A percentile compares a stretch with the other conserved stretches of the same genome.
Conservation (phyloP, 2,797 vertebrate genomes). For the Adelosebastes latens region DNA sequence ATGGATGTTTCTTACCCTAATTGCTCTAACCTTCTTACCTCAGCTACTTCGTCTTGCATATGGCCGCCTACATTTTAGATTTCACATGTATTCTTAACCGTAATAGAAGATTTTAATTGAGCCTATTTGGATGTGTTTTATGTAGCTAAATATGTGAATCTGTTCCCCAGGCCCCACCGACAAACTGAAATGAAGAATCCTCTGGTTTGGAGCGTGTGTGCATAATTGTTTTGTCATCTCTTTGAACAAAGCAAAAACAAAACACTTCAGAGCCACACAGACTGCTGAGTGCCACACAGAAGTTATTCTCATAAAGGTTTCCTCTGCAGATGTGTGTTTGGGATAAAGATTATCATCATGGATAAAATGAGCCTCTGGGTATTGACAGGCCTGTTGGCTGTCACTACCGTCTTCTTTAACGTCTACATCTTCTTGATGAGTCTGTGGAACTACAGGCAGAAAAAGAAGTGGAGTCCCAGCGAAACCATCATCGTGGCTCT, state of each 20-base stretch:
- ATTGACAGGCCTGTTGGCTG: conserved; percentile 66
- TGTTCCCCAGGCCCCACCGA: conserved; percentile 40
- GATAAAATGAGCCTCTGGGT: conserved; percentile 70
- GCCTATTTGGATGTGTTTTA: conserved; percentile 23
- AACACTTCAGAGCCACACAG: conserved; percentile 22
- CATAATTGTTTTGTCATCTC: conserved; percentile 37
- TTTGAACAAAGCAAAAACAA: conserved; percentile 46
- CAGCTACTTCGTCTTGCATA: background rate
- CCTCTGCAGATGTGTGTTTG: background rate
- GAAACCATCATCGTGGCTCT: conserved; percentile 81
- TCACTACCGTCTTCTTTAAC: conserved; percentile 80
- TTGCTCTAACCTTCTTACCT: conserved; percentile 10
- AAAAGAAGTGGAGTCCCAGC: conserved; percentile 74
- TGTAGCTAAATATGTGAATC: conserved; percentile 49
- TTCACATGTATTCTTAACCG: conserved; percentile 15
- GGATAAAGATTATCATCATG: conserved; percentile 37
- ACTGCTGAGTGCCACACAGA: conserved; percentile 9
- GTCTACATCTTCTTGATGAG: conserved; percentile 77
- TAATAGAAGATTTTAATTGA: conserved; percentile 17
- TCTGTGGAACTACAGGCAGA: conserved; percentile 63
- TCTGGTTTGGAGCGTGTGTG: conserved; percentile 42
- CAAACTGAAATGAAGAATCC: conserved; percentile 39
- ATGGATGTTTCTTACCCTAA: conserved; percentile 1
- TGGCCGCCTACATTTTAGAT: background rate
- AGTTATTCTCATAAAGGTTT: conserved; percentile 11